phyloP scores from a whole-genome alignment of 2,797 vertebrate species.

The Enteromius anoplus region DNA sequence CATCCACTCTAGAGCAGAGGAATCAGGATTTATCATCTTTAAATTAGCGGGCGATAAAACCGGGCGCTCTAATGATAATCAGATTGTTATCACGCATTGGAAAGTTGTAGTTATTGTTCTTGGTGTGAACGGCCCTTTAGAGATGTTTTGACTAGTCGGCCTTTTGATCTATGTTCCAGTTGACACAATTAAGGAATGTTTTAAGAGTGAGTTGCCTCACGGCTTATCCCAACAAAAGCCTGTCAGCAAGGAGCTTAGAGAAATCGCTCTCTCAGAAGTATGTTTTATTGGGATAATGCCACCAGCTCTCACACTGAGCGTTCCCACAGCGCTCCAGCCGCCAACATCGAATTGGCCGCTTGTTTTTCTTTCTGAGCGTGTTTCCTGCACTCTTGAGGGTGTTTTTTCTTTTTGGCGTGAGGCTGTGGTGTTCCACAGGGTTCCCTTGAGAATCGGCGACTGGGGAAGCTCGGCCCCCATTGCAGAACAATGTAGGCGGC shows the following conservation, averaged over 20 bases:
- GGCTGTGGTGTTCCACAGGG: slow-evolving; percentile 56
- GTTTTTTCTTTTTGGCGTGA: slow-evolving; percentile 67
- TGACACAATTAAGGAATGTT: slow-evolving; percentile 42
- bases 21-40: not conserved
- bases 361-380: slow-evolving; percentile 69
- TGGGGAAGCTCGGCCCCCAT: slow-evolving; percentile 39
- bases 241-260: slow-evolving; percentile 18
- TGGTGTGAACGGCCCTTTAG: slow-evolving; percentile 4
- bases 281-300: slow-evolving; percentile 66
- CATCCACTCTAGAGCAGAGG: not conserved
- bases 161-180: slow-evolving; percentile 3
- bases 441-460: slow-evolving; percentile 44
- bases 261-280: slow-evolving; percentile 64
- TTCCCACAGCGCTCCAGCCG: slow-evolving; percentile 48
- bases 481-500: slow-evolving; percentile 71
- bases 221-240: slow-evolving; percentile 35
- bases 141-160: slow-evolving; percentile 14
- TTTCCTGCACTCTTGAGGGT: slow-evolving; percentile 67
- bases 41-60: not conserved
- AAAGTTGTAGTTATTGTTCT: not conserved
- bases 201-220: slow-evolving; percentile 20
- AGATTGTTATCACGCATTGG: not conserved
- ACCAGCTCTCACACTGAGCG: slow-evolving; percentile 52
- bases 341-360: slow-evolving; percentile 44
- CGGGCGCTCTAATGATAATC: not conserved